Evolutionary conservation across 2,113 vertebrate species (phyloP).

Genomic region (Fulmarus glacialis): DNA sequence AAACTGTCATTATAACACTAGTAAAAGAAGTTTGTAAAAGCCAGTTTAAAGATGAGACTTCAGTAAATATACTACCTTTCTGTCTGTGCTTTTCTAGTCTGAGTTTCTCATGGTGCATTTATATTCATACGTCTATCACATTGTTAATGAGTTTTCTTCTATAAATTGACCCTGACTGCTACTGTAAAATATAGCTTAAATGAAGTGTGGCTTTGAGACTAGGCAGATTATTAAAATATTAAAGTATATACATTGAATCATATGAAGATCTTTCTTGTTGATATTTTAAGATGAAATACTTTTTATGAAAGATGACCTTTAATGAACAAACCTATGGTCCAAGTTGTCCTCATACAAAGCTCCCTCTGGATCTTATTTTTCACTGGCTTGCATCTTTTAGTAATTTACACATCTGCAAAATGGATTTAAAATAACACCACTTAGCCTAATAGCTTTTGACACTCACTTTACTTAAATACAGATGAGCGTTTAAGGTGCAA

Average conservation of each 20-base stretch:
- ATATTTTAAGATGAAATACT: background rate
- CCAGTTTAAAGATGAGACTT: background rate
- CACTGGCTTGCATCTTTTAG: background rate
- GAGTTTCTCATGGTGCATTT: background rate
- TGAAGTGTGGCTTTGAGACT: conserved; percentile 11
- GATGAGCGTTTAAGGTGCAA: background rate
- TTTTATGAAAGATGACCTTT: background rate
- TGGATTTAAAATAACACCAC: background rate
- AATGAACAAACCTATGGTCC: background rate
- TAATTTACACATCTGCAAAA: conserved; percentile 6
- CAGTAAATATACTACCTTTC: background rate
- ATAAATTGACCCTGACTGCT: conserved; percentile 11
- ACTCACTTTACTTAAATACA: background rate
- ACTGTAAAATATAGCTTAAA: conserved; percentile 23
- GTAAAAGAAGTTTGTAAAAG: background rate
- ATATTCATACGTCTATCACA: conserved; percentile 2
- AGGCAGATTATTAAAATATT: conserved; percentile 13
- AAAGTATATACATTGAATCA: background rate
- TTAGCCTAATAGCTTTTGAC: conserved; percentile 1
- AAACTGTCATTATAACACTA: background rate
- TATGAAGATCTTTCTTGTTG: background rate
- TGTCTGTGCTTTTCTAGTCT: background rate
- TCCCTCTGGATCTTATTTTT: conserved; percentile 10
- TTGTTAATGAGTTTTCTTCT: conserved; percentile 31
- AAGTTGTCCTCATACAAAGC: background rate